Conservation (phyloP, 2,797 vertebrate genomes). For the Pogoniulus pusillus region DNA sequence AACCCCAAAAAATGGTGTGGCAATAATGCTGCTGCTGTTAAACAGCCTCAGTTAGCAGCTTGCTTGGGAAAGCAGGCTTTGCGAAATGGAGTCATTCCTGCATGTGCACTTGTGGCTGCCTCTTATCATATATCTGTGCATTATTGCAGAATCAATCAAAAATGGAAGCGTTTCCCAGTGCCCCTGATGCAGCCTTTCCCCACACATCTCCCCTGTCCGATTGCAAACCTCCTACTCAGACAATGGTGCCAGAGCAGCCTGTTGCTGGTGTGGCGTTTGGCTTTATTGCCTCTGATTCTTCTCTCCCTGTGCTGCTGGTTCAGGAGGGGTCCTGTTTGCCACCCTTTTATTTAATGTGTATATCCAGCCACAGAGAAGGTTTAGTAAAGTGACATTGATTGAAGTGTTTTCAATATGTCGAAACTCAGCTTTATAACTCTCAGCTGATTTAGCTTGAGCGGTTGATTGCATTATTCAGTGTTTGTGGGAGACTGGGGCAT, state of each 20-base stretch:
- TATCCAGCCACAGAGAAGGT: conserved; percentile 23
- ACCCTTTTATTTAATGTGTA: conserved; percentile 37
- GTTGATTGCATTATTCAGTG: conserved; percentile 60
- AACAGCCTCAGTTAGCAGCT: not conserved
- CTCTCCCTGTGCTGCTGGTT: not conserved
- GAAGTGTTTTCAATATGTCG: conserved; percentile 58
- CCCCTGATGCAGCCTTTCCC: not conserved
- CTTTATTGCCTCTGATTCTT: not conserved
- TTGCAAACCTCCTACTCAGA: not conserved
- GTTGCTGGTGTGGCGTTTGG: not conserved
- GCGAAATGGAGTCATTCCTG: not conserved
- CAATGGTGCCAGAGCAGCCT: not conserved
- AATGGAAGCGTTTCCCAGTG: not conserved
- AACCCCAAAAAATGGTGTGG: not conserved
- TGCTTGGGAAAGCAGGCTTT: not conserved
- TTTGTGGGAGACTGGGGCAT: conserved; percentile 53
- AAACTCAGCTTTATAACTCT: conserved; percentile 47
- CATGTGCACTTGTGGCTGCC: not conserved
- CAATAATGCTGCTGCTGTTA: not conserved
- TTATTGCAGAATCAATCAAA: not conserved
- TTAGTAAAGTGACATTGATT: conserved; percentile 62
- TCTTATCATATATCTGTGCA: not conserved
- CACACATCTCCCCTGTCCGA: rapidly evolving
- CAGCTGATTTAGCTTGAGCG: conserved; percentile 49
- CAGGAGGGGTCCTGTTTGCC: conserved; percentile 36